These are phyloP conservation scores for Drosophila diplacantha DNA, from an alignment of 2,888 invertebrate genomes.

Conservation along the genomic window DNA sequence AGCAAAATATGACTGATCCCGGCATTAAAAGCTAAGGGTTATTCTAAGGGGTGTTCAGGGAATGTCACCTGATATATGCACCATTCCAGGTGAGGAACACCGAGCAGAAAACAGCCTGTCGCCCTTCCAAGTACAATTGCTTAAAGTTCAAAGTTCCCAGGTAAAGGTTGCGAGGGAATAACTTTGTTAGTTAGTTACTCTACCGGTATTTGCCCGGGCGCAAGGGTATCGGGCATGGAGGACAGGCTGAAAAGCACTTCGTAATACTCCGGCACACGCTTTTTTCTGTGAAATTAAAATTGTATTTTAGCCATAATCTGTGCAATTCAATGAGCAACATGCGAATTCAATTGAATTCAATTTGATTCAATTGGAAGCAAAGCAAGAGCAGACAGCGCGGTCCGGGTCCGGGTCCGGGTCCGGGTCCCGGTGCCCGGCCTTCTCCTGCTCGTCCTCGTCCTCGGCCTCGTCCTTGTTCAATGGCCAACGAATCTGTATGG, in stretches of 20 bases:
- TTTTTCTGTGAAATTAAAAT: conserved; percentile 60
- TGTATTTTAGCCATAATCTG: conserved; percentile 67
- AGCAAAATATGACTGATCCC: no score
- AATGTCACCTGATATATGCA: neutral
- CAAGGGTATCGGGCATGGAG: neutral
- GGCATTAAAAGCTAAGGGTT: neutral
- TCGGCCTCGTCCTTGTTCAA: conserved; percentile 15
- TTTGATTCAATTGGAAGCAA: conserved; percentile 61
- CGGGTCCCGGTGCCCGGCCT: neutral
- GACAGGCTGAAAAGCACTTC: neutral
- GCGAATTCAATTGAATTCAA: conserved; percentile 66
- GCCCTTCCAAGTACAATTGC: neutral
- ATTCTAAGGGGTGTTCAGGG: neutral
- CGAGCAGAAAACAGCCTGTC: neutral
- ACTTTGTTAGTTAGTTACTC: conserved; percentile 5
- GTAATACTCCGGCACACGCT: conserved; percentile 8
- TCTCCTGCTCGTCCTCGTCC: neutral
- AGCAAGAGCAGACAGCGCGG: conserved; percentile 27
- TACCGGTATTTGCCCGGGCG: neutral
- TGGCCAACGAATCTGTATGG: conserved; percentile 38
- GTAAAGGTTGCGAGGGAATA: neutral
- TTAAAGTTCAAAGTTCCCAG: neutral
- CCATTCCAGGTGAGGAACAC: neutral
- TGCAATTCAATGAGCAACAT: conserved; percentile 64
- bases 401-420: neutral